Conservation (phyloP, 2,888 invertebrate species). For the Nephrotoma flavescens region DNA sequence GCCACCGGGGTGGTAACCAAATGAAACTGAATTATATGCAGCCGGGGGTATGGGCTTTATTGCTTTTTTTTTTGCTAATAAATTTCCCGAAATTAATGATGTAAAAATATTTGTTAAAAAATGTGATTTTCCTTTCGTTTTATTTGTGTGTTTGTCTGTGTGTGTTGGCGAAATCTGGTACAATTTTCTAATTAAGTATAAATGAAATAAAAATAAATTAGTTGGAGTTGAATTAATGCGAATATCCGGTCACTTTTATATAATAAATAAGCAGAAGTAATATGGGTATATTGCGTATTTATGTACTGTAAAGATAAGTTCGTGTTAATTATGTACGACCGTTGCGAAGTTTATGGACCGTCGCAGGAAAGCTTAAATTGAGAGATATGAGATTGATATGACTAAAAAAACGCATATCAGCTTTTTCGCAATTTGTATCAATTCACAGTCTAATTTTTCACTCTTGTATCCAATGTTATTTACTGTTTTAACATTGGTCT, state of each 20-base stretch:
- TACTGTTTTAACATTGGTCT: too few species aligned
- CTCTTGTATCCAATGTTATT: too few species aligned
- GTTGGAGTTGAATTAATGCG: background rate
- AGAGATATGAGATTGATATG: too few species aligned
- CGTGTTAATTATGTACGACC: too few species aligned
- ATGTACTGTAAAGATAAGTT: too few species aligned
- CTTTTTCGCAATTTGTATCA: too few species aligned
- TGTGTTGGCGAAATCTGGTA: background rate
- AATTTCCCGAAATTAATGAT: background rate
- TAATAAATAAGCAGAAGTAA: background rate
- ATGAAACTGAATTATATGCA: background rate
- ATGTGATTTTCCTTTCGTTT: background rate
- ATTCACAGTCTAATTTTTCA: too few species aligned
- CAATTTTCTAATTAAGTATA: background rate
- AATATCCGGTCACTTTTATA: background rate
- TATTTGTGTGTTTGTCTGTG: background rate
- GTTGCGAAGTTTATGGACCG: too few species aligned
- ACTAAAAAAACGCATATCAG: too few species aligned
- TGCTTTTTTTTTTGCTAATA: background rate
- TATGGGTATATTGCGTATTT: background rate
- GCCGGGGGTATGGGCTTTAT: background rate
- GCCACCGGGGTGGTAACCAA: background rate
- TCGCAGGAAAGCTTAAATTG: too few species aligned
- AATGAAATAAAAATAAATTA: background rate
- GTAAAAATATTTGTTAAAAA: background rate